phyloP scores from a whole-genome alignment of 2,797 vertebrate genomes.

The Ispidina picta region DNA sequence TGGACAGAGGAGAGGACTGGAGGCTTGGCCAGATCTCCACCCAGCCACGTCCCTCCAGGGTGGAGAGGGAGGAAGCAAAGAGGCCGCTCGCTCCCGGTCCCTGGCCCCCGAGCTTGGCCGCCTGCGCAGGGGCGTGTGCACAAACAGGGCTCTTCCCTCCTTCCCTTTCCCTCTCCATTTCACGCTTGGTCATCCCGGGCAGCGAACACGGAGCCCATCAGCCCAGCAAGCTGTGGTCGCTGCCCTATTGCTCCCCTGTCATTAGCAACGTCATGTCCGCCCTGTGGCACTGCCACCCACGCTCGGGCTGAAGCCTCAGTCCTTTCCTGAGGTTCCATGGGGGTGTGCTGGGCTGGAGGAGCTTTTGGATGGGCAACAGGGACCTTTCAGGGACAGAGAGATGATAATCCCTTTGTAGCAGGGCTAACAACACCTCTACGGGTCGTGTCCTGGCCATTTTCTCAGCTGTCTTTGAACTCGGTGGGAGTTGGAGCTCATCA shows the following conservation, averaged over 20 bases:
- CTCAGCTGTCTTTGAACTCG: fast-evolving
- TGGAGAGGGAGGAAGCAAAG: conserved; percentile 35
- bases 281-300: neutral
- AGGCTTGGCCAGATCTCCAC: conserved; percentile 34
- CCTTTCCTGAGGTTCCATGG: neutral
- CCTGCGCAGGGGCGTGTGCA: neutral
- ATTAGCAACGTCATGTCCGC: fast-evolving
- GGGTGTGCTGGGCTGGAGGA: neutral
- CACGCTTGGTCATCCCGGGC: neutral
- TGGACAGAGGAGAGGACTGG: neutral
- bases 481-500: neutral
- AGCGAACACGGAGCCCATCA: fast-evolving
- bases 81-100: neutral
- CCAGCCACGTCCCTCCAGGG: conserved; percentile 33
- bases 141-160: neutral
- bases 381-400: neutral
- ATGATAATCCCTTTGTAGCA: neutral
- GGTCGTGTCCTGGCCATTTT: neutral
- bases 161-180: neutral
- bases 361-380: neutral
- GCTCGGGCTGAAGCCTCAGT: neutral
- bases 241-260: neutral
- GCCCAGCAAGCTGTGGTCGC: neutral
- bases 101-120: conserved; percentile 20
- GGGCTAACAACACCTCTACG: neutral